Conservation (phyloP, 2,888 invertebrate genomes). For the Rhopalosiphum nymphaeae region DNA sequence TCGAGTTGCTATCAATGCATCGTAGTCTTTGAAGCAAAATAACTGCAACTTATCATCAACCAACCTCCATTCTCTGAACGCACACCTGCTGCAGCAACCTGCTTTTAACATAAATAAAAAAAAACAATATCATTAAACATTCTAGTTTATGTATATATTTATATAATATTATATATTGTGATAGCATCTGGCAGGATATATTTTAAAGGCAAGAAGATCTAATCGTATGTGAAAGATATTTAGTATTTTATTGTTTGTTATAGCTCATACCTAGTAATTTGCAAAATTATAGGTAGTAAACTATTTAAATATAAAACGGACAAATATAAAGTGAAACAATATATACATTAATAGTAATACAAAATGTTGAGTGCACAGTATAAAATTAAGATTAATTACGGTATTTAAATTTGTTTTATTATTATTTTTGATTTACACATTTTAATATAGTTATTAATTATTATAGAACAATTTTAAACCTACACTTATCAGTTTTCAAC, state of each 20-base stretch:
- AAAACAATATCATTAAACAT: conserved; percentile 6
- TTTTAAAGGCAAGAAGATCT: not conserved
- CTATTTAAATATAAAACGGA: not conserved
- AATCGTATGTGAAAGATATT: not conserved
- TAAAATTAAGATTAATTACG: not conserved
- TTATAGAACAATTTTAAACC: not conserved
- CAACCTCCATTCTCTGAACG: conserved; percentile 54
- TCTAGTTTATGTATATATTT: not conserved
- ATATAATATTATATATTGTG: not conserved
- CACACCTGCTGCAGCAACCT: conserved; percentile 53
- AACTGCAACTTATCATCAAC: conserved; percentile 52
- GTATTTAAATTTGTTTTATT: not conserved
- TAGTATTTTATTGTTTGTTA: not conserved
- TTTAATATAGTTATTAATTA: not conserved
- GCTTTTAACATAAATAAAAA: conserved; percentile 47
- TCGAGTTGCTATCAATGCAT: conserved; percentile 50
- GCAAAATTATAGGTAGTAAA: not conserved
- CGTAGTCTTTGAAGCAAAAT: conserved; percentile 57
- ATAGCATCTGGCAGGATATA: not conserved
- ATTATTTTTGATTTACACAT: not conserved
- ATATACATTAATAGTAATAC: not conserved
- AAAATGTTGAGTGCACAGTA: not conserved
- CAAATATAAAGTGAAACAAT: not conserved
- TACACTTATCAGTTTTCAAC: not conserved
- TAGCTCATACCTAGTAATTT: not conserved